Percentiles rank a stretch among this genome's conserved stretches.
Evolutionary conservation across 2,888 invertebrate species (phyloP).

Genomic region (Isotomurus palustris): DNA sequence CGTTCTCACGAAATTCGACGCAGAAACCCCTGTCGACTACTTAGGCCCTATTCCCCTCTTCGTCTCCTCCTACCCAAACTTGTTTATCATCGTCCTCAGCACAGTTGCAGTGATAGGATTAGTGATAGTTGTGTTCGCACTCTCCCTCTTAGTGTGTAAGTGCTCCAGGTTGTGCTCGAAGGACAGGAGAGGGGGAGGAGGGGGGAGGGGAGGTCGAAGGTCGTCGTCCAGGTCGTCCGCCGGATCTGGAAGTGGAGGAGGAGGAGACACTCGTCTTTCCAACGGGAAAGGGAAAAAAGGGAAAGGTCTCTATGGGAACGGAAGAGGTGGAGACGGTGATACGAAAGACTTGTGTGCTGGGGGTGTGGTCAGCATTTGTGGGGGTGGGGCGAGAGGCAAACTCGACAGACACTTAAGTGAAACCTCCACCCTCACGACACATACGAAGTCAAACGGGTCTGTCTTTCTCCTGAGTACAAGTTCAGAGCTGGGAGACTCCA

Average conservation of each 20-base stretch:
- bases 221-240: slow-evolving; percentile 17
- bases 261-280: slow-evolving; percentile 22
- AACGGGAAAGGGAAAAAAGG: slow-evolving; percentile 28
- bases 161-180: slow-evolving; percentile 43
- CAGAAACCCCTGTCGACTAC: slow-evolving; percentile 29
- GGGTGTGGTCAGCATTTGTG: slow-evolving; percentile 33
- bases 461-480: slow-evolving; percentile 45
- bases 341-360: slow-evolving; percentile 30
- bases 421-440: slow-evolving; percentile 43
- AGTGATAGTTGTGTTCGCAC: slow-evolving; percentile 61
- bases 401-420: slow-evolving; percentile 43
- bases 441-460: slow-evolving; percentile 46
- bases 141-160: slow-evolving; percentile 59
- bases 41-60: slow-evolving; percentile 34
- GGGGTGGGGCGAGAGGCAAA: slow-evolving; percentile 29
- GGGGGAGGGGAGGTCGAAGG: slow-evolving; percentile 17
- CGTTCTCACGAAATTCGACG: slow-evolving; percentile 42
- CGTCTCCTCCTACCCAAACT: slow-evolving; percentile 43
- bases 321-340: slow-evolving; percentile 17
- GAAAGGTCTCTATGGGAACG: slow-evolving; percentile 12
- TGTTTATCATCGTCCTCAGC: slow-evolving; percentile 41
- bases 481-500: slow-evolving; percentile 44
- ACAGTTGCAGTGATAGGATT: slow-evolving; percentile 44
- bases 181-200: no score
- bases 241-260: slow-evolving; percentile 16